Evolutionary conservation across 2,888 invertebrate genomes (phyloP), one percentile per base, ranked within the genome.

Genomic region (Hyposoter didymator): DNA sequence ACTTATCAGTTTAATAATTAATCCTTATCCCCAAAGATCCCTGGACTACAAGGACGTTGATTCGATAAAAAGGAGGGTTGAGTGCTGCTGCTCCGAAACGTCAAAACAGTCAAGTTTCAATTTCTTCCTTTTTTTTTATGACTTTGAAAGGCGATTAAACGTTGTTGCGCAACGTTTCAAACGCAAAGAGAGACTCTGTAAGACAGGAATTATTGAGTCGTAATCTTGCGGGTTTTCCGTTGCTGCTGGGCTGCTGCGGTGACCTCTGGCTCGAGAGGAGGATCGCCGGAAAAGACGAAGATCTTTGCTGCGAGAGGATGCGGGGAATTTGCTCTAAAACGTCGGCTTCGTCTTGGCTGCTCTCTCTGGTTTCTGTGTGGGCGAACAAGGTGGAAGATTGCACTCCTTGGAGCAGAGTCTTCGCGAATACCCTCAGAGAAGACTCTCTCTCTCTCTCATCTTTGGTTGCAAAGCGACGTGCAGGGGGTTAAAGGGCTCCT

Each of bases 401-500:
- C 69, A 52, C 75, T 85, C 75, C 72, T 82, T 43, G 59, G 75
- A 19, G 64, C 39, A 32, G 55, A 78, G 55, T 55, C 75, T 75
- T 66, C 82, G 79, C 70, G 80, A 74, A 76, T 78, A 59, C 76
- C 39, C 66, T 35, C 62, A 62, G 32, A 76, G 49, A 67, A 45
- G 39, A 64, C 47, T 64, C 45, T 2, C 2, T 14, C 62, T 74
- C 43, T 10, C 52, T 62, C 59, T 22, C 59, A n/a, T 78, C 43
- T 78, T 22, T 39, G 52, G 73, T n/a, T 66, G 45, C n/a, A 70
- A 35, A 67, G 72, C 49, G 73, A 79, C 83, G 85, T 49, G 80
- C 73, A 74, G 73, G 88, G 90, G 90, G 93, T 91, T 92, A 91
- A 92, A 92, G 93, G 92, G 91, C 93, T 94, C 92, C 94, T 94